Conservation (phyloP, 2,797 vertebrate genomes). For the Chelmon rostratus region DNA sequence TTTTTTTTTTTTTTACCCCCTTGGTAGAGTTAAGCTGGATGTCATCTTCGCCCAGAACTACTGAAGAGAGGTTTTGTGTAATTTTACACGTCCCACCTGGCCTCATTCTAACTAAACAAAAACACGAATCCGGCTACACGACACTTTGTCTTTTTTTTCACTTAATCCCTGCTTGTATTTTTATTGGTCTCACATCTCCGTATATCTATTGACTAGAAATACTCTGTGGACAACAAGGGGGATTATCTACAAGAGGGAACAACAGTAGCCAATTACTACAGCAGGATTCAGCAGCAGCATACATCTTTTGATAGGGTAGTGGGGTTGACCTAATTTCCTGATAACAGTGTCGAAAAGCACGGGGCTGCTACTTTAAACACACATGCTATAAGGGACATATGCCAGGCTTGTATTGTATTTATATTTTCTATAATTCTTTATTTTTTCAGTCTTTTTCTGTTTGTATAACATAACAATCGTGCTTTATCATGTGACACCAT, state of each 20-base stretch:
- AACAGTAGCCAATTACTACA: slow-evolving; percentile 73
- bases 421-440: slow-evolving; percentile 93
- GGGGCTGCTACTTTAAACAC: slow-evolving; percentile 55
- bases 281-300: slow-evolving; percentile 49
- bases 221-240: slow-evolving; percentile 44
- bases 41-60: slow-evolving; percentile 35
- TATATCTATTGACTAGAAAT: slow-evolving; percentile 46
- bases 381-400: slow-evolving; percentile 72
- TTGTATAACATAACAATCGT: slow-evolving; percentile 97
- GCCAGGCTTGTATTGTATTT: slow-evolving; percentile 72
- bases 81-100: slow-evolving; percentile 57
- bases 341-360: slow-evolving; percentile 52
- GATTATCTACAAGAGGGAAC: slow-evolving; percentile 46
- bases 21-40: slow-evolving; percentile 34
- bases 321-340: slow-evolving; percentile 77
- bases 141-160: neutral
- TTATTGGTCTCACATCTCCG: slow-evolving; percentile 45
- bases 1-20: slow-evolving; percentile 17
- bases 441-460: slow-evolving; percentile 89
- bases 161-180: slow-evolving; percentile 36
- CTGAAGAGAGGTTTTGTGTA: slow-evolving; percentile 41
- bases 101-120: slow-evolving; percentile 34
- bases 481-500: slow-evolving; percentile 97
- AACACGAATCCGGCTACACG: slow-evolving; percentile 33
- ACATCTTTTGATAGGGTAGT: slow-evolving; percentile 58